A percentile compares a stretch with the other conserved stretches of the same genome.
Evolutionary conservation across 2,888 invertebrate genomes (phyloP).

Genomic region (Limnephilus lunatus): DNA sequence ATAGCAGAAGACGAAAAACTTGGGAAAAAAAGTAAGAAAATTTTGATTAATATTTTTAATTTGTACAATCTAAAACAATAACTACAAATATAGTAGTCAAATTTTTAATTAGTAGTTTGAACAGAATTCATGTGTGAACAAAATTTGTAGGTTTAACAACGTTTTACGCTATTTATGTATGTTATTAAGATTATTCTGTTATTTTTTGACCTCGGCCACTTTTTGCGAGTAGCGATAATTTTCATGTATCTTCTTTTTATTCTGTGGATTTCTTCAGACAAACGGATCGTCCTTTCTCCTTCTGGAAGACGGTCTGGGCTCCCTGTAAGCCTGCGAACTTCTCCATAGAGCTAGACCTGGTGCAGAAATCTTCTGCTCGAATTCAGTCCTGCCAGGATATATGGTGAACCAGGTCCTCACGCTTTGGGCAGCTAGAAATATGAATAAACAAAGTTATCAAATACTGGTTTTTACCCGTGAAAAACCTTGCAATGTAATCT

Average conservation of each 20-base stretch:
- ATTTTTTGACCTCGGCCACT: not conserved
- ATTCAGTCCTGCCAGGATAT: slow-evolving; percentile 80
- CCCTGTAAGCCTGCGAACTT: slow-evolving; percentile 80
- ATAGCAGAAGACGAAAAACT: too few species aligned
- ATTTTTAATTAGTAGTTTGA: too few species aligned
- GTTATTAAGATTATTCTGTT: not conserved
- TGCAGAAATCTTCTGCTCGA: slow-evolving; percentile 79
- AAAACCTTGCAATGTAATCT: too few species aligned
- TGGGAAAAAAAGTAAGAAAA: too few species aligned
- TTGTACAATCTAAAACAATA: too few species aligned
- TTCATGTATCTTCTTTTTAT: not conserved
- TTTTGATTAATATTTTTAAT: too few species aligned
- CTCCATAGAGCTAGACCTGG: slow-evolving; percentile 79
- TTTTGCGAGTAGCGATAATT: not conserved
- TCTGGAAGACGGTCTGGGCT: slow-evolving; percentile 80
- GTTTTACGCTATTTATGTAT: not conserved
- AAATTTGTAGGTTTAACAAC: not conserved
- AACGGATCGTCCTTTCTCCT: slow-evolving; percentile 78
- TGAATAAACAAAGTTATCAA: not conserved
- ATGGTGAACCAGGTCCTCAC: slow-evolving; percentile 77
- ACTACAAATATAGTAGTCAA: too few species aligned
- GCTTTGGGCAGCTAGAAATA: slow-evolving; percentile 73
- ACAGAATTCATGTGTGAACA: not conserved
- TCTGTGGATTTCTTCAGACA: slow-evolving; percentile 68
- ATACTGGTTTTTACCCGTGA: too few species aligned